phyloP scores from a whole-genome alignment of 2,797 vertebrate species.

The Dromococcyx pavoninus region DNA sequence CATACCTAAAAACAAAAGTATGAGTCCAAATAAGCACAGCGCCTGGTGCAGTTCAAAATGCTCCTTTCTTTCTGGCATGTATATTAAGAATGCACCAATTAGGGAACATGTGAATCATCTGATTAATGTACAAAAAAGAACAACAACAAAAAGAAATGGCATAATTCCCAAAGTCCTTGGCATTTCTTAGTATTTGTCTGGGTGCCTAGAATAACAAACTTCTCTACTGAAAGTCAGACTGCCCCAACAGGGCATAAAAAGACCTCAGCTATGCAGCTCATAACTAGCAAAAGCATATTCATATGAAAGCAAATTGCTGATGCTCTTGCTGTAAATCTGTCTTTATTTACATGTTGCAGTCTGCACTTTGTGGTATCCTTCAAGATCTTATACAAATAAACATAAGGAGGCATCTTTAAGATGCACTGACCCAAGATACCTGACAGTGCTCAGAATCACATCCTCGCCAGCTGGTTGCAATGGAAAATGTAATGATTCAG shows the following conservation, averaged over 20 bases:
- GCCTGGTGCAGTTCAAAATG: neutral
- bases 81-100: neutral
- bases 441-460: slow-evolving; percentile 56
- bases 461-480: slow-evolving; percentile 64
- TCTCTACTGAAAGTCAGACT: slow-evolving; percentile 38
- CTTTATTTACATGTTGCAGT: slow-evolving; percentile 45
- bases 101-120: slow-evolving; percentile 39
- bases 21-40: neutral
- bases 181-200: slow-evolving; percentile 32
- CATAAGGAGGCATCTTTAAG: slow-evolving; percentile 47
- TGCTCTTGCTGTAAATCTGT: neutral
- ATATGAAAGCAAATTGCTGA: neutral
- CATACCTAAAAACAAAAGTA: neutral
- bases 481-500: slow-evolving; percentile 69
- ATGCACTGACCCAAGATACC: slow-evolving; percentile 42
- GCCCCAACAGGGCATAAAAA: neutral
- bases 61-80: neutral
- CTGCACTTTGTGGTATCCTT: slow-evolving; percentile 45
- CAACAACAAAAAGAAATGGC: neutral
- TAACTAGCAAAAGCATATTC: neutral
- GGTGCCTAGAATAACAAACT: slow-evolving; percentile 45
- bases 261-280: neutral
- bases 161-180: slow-evolving; percentile 30
- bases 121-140: neutral
- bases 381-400: slow-evolving; percentile 68